A percentile compares a stretch with the other conserved stretches of the same genome.
Evolutionary conservation across 2,888 invertebrate species (phyloP).

Genomic region (Ichneumoninae sp.): DNA sequence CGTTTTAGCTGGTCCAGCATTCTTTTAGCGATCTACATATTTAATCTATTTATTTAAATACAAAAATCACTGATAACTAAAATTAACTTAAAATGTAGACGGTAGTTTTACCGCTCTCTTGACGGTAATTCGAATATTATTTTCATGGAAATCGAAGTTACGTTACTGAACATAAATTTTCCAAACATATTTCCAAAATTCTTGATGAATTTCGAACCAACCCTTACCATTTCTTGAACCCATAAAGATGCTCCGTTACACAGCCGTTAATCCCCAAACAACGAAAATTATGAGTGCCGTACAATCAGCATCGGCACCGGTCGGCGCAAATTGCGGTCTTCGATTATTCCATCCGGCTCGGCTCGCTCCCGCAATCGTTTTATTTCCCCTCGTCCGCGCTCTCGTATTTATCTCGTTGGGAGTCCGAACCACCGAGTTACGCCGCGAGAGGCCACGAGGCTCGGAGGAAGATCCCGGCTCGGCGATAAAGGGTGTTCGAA

Average conservation of each 20-base stretch:
- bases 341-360: conserved; percentile 28
- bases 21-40: no score
- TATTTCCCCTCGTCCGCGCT: conserved; percentile 7
- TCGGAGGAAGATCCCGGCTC: conserved; percentile 50
- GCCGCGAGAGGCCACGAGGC: conserved; percentile 47
- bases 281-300: not conserved
- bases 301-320: conserved; percentile 35
- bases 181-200: not conserved
- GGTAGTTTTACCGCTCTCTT: no score
- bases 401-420: conserved; percentile 61
- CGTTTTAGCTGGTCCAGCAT: not conserved
- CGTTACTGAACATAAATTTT: no score
- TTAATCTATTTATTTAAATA: not conserved
- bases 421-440: conserved; percentile 64
- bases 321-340: conserved; percentile 16
- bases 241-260: no score
- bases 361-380: conserved; percentile 47
- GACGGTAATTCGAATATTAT: not conserved
- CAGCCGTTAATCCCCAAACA: not conserved
- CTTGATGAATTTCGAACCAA: not conserved
- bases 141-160: not conserved
- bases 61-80: not conserved
- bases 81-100: no score
- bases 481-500: conserved; percentile 53
- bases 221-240: not conserved